Evolutionary conservation across 1,140 invertebrate genomes (phyloP), one percentile per base, ranked within the genome.

Genomic region (Brachionus paranguensis): DNA sequence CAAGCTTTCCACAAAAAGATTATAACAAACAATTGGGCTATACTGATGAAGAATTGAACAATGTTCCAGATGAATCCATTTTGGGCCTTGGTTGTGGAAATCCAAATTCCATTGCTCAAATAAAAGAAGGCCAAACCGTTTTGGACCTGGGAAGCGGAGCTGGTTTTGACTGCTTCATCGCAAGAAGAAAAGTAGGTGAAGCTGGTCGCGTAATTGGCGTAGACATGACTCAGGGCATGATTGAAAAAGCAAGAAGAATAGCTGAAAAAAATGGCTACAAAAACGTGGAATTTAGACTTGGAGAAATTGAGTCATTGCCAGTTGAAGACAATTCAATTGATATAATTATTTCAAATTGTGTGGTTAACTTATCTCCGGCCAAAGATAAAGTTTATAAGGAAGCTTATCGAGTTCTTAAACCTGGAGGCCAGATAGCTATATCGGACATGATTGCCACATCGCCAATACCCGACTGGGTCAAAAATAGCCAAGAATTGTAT

Each of bases 171-270:
- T 88, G 87, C 84, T 89, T 85, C 85, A 86, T 86, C 20, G 79
- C 88, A 8, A 88, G 87, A 78, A 87, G 87, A 70, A 85, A 88
- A 55, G 88, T 88, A 41, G 88, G 88, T 45, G 83, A 85, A 29
- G 78, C 86, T 78, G 88, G 88, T 27, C 81, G 84, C 65, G 87
- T 89, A 8, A 86, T 86, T n/a, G 87, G 87, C 1, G 76, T 88
- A 10, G 88, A 88, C 83, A 88, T 88, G 88, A 89, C 88, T 47
- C 86, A 88, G 70, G 87, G 87, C 84, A 87, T 88, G 88, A 85
- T 89, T 10, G 85, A 84, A 24, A 85, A 87, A 10, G 86, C 88
- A 2, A 86, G 84, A 12, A 86, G 87, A 43, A 87, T 87, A 70
- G 85, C 87, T 43, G 86, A 87, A 24, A 86, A 86, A 84, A 88